Evolutionary conservation across 2,888 invertebrate species (phyloP), one percentile per base, ranked within the genome.

Genomic region (Sabatieria punctata): DNA sequence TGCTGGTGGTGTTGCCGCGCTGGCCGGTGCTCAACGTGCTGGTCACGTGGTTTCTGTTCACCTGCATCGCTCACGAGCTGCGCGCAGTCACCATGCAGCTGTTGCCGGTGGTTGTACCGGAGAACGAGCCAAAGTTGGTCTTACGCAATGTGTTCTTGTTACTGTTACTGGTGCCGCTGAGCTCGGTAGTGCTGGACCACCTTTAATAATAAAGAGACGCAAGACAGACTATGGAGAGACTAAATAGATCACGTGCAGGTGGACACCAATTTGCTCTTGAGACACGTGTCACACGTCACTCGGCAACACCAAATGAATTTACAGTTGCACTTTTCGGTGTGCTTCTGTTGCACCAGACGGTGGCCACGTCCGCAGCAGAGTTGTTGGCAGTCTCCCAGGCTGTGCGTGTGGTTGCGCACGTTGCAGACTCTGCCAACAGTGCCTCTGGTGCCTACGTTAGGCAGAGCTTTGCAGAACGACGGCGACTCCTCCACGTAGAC

Each of bases 41-140:
- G 38, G 71, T 91, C 33, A 89, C 89, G 0, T 84, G 88, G n/a
- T 89, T 86, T 67, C 84, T 95, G 48, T 91, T 89, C 60, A 80
- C 91, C 1, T 91, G 88, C 61, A 78, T 82, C 6, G 82, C 86
- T 2, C 91, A 93, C 53, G 93, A 93, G 71, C 78, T 78, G 41
- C 80, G 83, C 59, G 75, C 77, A 49, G 70, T 93, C 50, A 91
- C 89, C 0, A 74, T 74, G 4, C 23, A 41, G 8, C n/a, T 49
- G 15, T 8, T 21, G 19, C 38, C n/a, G 8, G 19, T 6, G 15
- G 11, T 38, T 6, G 15, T 38, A n/a, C 38, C 38, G 6, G 33
- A 33, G 13, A 33, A 33, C 33, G 13, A 33, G n/a, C 38, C 38
- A 13, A 21, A n/a, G 6, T 8, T 8, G 38, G 15, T 38, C 38